Percentiles rank a stretch among this genome's conserved stretches.
These are phyloP conservation scores for Drosophila ezoana DNA, from an alignment of 2,888 invertebrate genomes.

Conservation along the genomic window DNA sequence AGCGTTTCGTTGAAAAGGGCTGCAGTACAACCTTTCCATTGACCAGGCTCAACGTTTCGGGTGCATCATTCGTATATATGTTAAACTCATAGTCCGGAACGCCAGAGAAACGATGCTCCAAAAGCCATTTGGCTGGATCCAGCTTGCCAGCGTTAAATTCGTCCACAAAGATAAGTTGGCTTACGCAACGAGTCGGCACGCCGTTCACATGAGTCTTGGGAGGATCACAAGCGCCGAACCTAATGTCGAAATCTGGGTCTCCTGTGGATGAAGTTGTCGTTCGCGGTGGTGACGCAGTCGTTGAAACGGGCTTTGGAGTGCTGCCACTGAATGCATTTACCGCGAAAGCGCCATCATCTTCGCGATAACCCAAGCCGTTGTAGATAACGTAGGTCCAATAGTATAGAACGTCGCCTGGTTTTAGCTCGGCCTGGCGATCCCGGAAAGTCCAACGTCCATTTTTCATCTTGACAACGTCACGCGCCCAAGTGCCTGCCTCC, in stretches of 20 bases:
- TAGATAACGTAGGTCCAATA: constrained; percentile 92
- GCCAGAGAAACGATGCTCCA: constrained; percentile 78
- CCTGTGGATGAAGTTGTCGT: constrained; percentile 15
- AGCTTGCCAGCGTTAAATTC: constrained; percentile 68
- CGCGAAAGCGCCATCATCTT: constrained; percentile 83
- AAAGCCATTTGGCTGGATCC: constrained; percentile 73
- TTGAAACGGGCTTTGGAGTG: background rate
- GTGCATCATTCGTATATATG: constrained; percentile 52
- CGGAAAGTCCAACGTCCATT: constrained; percentile 89
- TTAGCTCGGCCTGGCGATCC: constrained; percentile 87
- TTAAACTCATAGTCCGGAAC: constrained; percentile 82
- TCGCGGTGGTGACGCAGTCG: background rate
- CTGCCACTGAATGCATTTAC: constrained; percentile 62
- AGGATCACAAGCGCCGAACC: constrained; percentile 35
- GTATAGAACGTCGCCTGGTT: constrained; percentile 89
- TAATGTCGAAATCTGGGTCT: constrained; percentile 38
- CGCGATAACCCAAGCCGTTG: constrained; percentile 89
- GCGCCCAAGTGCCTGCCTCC: constrained; percentile 89
- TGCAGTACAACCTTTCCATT: constrained; percentile 68
- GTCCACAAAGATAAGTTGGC: constrained; percentile 81
- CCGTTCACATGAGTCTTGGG: constrained; percentile 68
- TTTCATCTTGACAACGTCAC: constrained; percentile 88
- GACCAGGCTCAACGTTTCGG: constrained; percentile 52
- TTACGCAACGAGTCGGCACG: constrained; percentile 65
- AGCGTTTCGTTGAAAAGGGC: constrained; percentile 60